A percentile compares a stretch with the other conserved stretches of the same genome.
Evolutionary conservation across 2,797 vertebrate species (phyloP).

Genomic region (Peromyscus melanophrys): DNA sequence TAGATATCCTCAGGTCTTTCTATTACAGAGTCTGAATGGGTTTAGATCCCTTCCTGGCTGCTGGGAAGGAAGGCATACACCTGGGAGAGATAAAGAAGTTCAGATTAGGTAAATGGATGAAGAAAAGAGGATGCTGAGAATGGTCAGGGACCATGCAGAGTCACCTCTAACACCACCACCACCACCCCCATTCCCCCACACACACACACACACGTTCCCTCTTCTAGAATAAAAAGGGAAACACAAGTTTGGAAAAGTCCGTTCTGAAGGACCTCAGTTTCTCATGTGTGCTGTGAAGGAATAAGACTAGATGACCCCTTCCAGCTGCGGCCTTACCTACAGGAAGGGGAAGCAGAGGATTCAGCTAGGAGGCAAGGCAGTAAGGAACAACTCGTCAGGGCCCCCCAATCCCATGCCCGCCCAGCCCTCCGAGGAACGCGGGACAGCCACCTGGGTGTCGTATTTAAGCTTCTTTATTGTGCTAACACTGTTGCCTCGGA

Average conservation of each 20-base stretch:
- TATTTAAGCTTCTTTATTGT: slow-evolving; percentile 82
- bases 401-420: neutral
- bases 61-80: neutral
- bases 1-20: neutral
- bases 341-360: neutral
- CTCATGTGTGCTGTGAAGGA: neutral
- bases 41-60: neutral
- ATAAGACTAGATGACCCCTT: neutral
- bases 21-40: neutral
- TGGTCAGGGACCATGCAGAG: neutral
- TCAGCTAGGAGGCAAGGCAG: rapidly evolving
- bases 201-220: neutral
- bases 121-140: neutral
- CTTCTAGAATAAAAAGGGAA: slow-evolving; percentile 33
- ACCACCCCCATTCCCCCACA: too few relatives aligned
- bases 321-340: neutral
- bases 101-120: neutral
- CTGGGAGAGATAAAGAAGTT: neutral
- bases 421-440: neutral
- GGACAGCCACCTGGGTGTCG: slow-evolving; percentile 32
- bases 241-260: neutral
- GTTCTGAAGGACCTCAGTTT: neutral
- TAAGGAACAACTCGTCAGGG: too few relatives aligned
- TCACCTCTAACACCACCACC: neutral
- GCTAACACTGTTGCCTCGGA: slow-evolving; percentile 70